Percentiles rank a stretch among this genome's conserved stretches.
phyloP scores from a whole-genome alignment of 2,888 invertebrate species.

The Eutolmus rufibarbis region DNA sequence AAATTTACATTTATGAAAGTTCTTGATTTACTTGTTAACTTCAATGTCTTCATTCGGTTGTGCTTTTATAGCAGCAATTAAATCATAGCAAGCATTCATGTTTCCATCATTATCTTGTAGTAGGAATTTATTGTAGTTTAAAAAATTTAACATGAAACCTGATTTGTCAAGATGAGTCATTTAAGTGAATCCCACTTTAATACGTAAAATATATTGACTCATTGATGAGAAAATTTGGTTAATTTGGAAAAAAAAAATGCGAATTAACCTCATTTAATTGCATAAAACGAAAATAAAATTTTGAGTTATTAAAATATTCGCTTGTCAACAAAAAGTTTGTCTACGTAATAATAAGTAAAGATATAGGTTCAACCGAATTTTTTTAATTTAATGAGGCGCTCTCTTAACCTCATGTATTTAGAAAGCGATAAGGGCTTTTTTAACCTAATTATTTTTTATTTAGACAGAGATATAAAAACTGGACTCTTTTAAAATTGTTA shows the following conservation, averaged over 20 bases:
- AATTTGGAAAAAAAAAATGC: no score
- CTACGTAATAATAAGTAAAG: not conserved
- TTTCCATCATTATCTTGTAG: not conserved
- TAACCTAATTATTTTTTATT: not conserved
- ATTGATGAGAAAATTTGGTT: not conserved
- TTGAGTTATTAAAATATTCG: not conserved
- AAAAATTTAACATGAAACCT: not conserved
- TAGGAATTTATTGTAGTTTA: no score
- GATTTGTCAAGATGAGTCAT: not conserved
- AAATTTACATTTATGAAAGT: not conserved
- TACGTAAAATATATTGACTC: not conserved
- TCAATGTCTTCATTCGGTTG: not conserved
- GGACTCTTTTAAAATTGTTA: not conserved
- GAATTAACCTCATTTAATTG: not conserved
- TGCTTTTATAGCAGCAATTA: not conserved
- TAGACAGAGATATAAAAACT: not conserved
- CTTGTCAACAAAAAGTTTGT: not conserved
- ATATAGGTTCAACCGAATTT: not conserved
- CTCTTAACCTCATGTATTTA: not conserved
- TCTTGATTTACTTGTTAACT: not conserved
- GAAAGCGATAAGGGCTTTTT: not conserved
- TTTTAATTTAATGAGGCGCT: not conserved
- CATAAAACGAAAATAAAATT: not conserved
- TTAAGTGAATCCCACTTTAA: not conserved
- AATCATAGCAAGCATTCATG: not conserved